phyloP scores from a whole-genome alignment of 2,888 invertebrate genomes.

The Gisinianus flammeolus region DNA sequence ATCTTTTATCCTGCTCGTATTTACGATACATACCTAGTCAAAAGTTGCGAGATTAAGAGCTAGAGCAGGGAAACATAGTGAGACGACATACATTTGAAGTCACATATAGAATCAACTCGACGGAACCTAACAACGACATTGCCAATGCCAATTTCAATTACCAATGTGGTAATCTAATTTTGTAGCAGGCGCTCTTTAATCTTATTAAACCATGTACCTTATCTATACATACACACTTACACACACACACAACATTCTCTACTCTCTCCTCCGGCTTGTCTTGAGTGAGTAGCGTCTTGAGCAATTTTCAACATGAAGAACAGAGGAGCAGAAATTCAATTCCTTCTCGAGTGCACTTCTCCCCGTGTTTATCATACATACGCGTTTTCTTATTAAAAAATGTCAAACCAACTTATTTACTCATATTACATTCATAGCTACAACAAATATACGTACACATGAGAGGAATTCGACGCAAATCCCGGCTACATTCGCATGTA shows the following conservation, averaged over 20 bases:
- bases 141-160: background rate
- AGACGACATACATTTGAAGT: background rate
- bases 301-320: background rate
- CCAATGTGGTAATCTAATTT: constrained; percentile 1
- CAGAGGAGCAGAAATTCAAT: background rate
- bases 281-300: too few relatives aligned
- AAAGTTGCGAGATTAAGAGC: background rate
- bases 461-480: too few relatives aligned
- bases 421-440: too few relatives aligned
- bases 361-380: background rate
- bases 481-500: too few relatives aligned
- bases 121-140: background rate
- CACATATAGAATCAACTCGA: background rate
- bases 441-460: too few relatives aligned
- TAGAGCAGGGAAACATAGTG: background rate
- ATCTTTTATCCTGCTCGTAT: background rate
- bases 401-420: too few relatives aligned
- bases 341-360: background rate
- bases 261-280: background rate
- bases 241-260: background rate
- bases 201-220: background rate
- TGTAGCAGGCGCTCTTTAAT: background rate
- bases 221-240: background rate
- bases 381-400: background rate
- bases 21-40: background rate